Conservation (phyloP, 2,797 vertebrate species). For the Sebastolobus altivelis region DNA sequence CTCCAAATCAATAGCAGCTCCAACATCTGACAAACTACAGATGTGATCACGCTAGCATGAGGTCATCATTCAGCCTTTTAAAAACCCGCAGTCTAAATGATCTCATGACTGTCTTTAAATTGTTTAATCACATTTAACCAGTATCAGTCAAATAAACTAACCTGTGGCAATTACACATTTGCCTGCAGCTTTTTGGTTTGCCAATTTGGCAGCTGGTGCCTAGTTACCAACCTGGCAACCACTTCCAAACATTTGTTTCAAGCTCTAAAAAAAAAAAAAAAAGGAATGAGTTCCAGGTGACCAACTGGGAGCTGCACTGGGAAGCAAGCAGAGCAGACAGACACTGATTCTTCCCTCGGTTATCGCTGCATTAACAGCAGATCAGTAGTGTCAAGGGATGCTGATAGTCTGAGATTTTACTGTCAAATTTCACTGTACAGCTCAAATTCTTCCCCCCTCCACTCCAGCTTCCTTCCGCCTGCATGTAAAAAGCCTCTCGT, state of each 20-base stretch:
- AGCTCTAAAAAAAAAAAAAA: slow-evolving; percentile 14
- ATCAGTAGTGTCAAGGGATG: background rate
- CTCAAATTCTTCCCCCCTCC: background rate
- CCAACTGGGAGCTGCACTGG: slow-evolving; percentile 11
- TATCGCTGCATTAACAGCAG: background rate
- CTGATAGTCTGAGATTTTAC: background rate
- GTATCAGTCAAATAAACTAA: slow-evolving; percentile 8
- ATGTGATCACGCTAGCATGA: background rate
- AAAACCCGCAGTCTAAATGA: background rate
- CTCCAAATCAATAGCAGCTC: slow-evolving; percentile 10
- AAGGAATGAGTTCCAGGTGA: slow-evolving; percentile 49
- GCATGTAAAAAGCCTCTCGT: background rate
- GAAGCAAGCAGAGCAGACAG: slow-evolving; percentile 20
- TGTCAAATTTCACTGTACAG: background rate
- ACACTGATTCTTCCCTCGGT: background rate
- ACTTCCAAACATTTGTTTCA: slow-evolving; percentile 41
- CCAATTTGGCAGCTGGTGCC: slow-evolving; percentile 16
- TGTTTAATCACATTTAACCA: background rate
- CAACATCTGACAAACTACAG: slow-evolving; percentile 1
- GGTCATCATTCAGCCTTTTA: background rate
- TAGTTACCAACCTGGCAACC: slow-evolving; percentile 39
- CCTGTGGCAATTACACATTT: slow-evolving; percentile 1
- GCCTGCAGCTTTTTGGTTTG: background rate
- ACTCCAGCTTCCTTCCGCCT: background rate
- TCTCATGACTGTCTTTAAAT: background rate